These are phyloP conservation scores for Chloroceryle amazona DNA, from an alignment of 2,797 vertebrate genomes.

Conservation along the genomic window DNA sequence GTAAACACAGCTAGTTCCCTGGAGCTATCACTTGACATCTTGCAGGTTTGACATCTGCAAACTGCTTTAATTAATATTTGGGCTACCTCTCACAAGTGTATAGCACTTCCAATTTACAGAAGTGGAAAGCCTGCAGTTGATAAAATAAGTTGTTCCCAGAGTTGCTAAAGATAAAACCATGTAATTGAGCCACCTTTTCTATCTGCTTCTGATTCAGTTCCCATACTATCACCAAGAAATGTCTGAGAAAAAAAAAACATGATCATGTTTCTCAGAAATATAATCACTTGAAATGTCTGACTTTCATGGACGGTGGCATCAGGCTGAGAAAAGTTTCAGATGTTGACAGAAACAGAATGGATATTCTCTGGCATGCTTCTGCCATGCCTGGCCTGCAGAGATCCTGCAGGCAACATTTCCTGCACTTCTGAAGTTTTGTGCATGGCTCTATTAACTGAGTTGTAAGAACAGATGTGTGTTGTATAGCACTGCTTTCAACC, in stretches of 20 bases:
- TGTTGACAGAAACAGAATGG: background rate
- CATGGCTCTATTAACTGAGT: background rate
- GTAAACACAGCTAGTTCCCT: background rate
- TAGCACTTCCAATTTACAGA: background rate
- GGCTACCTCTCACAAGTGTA: background rate
- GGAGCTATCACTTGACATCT: background rate
- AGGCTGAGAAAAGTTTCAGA: background rate
- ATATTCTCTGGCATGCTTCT: background rate
- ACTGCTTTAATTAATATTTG: conserved; percentile 37
- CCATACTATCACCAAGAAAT: background rate
- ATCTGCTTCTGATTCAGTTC: background rate
- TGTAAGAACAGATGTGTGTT: background rate
- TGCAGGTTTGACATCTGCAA: background rate
- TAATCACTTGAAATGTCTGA: background rate
- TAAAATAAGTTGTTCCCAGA: background rate
- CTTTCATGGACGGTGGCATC: background rate
- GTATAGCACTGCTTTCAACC: background rate
- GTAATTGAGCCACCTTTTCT: background rate
- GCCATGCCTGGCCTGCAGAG: background rate
- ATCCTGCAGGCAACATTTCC: background rate
- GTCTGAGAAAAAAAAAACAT: background rate
- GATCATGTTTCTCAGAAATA: background rate
- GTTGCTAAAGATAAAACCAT: background rate
- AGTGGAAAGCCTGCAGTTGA: background rate
- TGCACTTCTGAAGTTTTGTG: background rate